Percentiles rank a stretch among this genome's conserved stretches.
These are phyloP conservation scores for Griposia aprilina DNA, from an alignment of 2,888 invertebrate species.

Conservation along the genomic window DNA sequence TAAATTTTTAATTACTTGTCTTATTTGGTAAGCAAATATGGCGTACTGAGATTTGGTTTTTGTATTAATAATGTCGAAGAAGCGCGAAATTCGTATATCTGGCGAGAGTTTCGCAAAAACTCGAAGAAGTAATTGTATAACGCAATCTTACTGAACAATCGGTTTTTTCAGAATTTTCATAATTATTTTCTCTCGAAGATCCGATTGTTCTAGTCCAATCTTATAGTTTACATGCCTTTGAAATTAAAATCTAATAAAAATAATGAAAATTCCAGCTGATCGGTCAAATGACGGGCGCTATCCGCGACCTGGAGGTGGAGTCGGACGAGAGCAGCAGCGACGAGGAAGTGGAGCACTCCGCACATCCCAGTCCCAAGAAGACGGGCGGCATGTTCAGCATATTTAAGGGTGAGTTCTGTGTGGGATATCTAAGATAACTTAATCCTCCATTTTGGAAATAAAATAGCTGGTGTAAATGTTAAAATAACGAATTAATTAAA, in stretches of 20 bases:
- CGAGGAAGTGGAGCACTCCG: conserved; percentile 89
- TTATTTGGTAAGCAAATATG: conserved; percentile 2
- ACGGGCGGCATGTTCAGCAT: conserved; percentile 94
- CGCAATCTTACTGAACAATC: not conserved
- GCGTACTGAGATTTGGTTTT: not conserved
- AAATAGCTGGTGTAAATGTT: no score
- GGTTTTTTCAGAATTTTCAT: not conserved
- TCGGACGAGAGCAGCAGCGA: conserved; percentile 93
- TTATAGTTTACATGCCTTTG: not conserved
- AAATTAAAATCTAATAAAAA: not conserved
- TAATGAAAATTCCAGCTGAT: conserved; percentile 88
- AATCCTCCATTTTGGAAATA: not conserved
- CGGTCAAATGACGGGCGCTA: conserved; percentile 95
- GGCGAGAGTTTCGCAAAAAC: not conserved
- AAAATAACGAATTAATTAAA: no score
- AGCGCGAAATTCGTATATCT: not conserved
- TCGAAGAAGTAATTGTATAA: not conserved
- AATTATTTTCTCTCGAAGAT: not conserved
- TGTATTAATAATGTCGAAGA: not conserved
- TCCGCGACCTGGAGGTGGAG: conserved; percentile 95
- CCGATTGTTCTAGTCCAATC: no score
- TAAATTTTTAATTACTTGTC: not conserved
- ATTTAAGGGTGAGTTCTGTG: conserved; percentile 91
- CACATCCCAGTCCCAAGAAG: conserved; percentile 78
- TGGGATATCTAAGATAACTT: not conserved